A percentile compares a stretch with the other conserved stretches of the same genome.
phyloP scores from a whole-genome alignment of 2,888 invertebrate species.

The Rotaria socialis region DNA sequence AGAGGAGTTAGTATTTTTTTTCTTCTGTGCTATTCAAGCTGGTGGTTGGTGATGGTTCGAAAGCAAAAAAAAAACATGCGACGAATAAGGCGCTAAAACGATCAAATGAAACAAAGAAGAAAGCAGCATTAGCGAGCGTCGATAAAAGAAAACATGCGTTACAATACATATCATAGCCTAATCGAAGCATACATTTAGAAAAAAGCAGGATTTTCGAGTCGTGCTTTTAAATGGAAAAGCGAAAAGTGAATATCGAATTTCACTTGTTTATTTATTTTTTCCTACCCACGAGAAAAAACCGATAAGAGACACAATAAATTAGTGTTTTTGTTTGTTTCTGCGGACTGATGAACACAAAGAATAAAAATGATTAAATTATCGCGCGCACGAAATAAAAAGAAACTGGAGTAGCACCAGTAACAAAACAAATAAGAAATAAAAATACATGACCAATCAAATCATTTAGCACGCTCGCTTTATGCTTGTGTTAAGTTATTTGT shows the following conservation, averaged over 20 bases:
- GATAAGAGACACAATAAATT: slow-evolving; percentile 6
- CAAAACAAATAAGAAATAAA: background rate
- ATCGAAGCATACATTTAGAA: background rate
- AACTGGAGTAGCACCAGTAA: slow-evolving; percentile 29
- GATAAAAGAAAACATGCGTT: background rate
- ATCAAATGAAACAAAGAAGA: background rate
- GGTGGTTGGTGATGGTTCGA: background rate
- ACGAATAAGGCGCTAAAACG: background rate
- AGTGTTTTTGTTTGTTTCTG: background rate
- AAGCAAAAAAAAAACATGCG: background rate
- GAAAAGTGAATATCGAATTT: background rate
- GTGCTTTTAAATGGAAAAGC: background rate
- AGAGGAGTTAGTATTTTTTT: background rate
- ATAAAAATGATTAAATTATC: slow-evolving; percentile 11
- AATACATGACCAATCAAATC: background rate
- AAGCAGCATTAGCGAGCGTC: background rate
- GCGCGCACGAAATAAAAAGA: background rate
- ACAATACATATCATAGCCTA: background rate
- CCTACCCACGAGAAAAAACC: slow-evolving; percentile 20
- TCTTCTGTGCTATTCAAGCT: slow-evolving; percentile 15
- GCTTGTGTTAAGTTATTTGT: background rate
- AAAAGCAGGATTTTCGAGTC: background rate
- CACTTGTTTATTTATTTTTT: slow-evolving; percentile 11
- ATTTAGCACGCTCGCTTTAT: slow-evolving; percentile 7
- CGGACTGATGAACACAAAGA: background rate